Evolutionary conservation across 2,888 invertebrate species (phyloP).

Genomic region (Oscheius onirici): DNA sequence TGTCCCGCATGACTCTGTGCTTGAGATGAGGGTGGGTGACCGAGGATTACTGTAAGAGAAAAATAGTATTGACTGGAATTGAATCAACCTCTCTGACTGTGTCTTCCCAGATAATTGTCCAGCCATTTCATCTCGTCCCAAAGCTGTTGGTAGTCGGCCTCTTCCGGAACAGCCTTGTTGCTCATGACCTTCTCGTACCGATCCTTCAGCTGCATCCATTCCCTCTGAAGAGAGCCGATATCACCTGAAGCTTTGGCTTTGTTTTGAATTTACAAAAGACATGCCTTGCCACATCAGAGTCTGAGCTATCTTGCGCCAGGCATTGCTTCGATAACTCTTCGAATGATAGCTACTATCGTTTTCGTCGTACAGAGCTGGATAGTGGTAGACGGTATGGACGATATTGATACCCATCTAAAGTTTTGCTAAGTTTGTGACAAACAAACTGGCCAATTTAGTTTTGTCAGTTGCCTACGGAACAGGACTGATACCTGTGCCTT

Average conservation of each 20-base stretch:
- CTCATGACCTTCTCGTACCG: not conserved
- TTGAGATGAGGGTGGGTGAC: not conserved
- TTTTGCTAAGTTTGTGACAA: too few relatives aligned
- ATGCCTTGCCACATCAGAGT: conserved; percentile 5
- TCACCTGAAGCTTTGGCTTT: conserved; percentile 10
- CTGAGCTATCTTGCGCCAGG: conserved; percentile 24
- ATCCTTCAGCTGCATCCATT: conserved; percentile 22
- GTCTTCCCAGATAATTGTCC: not conserved
- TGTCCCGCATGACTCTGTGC: conserved; percentile 4
- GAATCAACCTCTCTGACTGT: not conserved
- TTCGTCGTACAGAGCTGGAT: conserved; percentile 21
- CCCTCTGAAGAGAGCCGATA: not conserved
- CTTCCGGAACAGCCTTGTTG: not conserved
- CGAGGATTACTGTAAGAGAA: not conserved
- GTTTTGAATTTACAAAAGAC: too few relatives aligned
- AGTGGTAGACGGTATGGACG: conserved; percentile 3
- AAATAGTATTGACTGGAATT: not conserved
- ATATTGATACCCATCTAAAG: conserved; percentile 1
- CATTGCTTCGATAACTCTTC: not conserved
- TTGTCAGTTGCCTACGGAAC: too few relatives aligned
- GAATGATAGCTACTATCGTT: conserved; percentile 4
- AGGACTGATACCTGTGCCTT: too few relatives aligned
- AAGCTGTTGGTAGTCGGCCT: conserved; percentile 10
- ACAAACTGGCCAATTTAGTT: too few relatives aligned
- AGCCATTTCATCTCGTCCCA: conserved; percentile 12